phyloP scores from a whole-genome alignment of 2,888 invertebrate species.

The Zaprionus bogoriensis region DNA sequence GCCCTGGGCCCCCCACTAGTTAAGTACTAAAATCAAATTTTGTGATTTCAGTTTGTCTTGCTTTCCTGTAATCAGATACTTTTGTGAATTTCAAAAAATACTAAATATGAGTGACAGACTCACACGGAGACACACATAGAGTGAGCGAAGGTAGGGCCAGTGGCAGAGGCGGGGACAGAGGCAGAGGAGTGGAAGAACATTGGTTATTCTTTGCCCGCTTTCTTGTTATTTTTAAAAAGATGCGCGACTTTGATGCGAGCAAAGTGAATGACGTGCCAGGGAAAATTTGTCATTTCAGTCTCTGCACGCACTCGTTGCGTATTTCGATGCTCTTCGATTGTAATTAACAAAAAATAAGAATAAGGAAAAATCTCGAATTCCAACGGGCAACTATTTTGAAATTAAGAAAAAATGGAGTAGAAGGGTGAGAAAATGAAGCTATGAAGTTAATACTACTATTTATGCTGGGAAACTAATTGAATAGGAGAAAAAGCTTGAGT shows the following conservation, averaged over 20 bases:
- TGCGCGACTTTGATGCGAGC: conserved; percentile 62
- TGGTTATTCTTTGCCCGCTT: conserved; percentile 59
- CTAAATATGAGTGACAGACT: conserved; percentile 75
- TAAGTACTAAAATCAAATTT: conserved; percentile 61
- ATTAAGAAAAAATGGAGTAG: too few relatives aligned
- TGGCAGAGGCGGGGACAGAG: not conserved
- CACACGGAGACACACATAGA: conserved; percentile 34
- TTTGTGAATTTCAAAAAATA: conserved; percentile 76
- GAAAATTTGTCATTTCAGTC: conserved; percentile 58
- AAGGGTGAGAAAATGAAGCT: too few relatives aligned
- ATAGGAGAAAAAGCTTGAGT: too few relatives aligned
- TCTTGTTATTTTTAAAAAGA: conserved; percentile 74
- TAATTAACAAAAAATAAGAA: conserved; percentile 20
- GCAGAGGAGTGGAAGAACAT: conserved; percentile 24
- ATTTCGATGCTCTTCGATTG: conserved; percentile 14
- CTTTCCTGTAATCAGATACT: conserved; percentile 79
- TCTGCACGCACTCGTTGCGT: conserved; percentile 14
- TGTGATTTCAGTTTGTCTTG: conserved; percentile 77
- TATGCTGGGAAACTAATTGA: too few relatives aligned
- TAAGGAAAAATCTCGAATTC: too few relatives aligned
- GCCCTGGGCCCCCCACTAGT: conserved; percentile 50
- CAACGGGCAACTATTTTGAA: not conserved
- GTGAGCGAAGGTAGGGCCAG: conserved; percentile 7
- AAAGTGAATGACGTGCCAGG: conserved; percentile 70
- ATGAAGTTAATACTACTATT: too few relatives aligned